Evolutionary conservation across 2,797 vertebrate genomes (phyloP).

Genomic region (Eidolon dupreanum): DNA sequence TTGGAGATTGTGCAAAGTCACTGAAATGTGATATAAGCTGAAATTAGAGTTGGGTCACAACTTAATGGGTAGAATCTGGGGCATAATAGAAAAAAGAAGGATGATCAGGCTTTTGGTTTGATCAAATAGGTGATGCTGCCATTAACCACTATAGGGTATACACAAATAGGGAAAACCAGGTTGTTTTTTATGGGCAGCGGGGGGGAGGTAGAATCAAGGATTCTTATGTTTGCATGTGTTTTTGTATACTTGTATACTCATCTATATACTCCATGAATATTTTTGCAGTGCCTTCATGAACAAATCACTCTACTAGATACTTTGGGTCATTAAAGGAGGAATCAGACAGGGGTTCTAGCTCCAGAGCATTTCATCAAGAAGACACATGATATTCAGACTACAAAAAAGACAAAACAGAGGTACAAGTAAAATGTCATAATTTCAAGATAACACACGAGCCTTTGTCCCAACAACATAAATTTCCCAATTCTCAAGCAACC

Average conservation of each 20-base stretch:
- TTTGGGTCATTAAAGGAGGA: not conserved
- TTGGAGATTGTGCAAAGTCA: not conserved
- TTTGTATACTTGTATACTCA: not conserved
- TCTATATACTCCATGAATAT: not conserved
- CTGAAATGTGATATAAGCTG: not conserved
- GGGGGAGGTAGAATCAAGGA: not conserved
- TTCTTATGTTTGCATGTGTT: not conserved
- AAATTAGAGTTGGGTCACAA: not conserved
- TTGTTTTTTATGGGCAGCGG: not conserved
- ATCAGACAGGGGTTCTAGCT: not conserved
- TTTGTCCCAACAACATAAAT: not conserved
- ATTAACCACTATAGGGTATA: not conserved
- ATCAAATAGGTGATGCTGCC: not conserved
- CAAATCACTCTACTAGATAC: not conserved
- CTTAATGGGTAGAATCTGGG: not conserved
- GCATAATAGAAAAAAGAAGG: not conserved
- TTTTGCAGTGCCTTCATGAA: not conserved
- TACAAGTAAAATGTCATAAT: not conserved
- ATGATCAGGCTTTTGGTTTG: not conserved
- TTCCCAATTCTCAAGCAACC: not conserved
- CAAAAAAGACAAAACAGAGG: not conserved
- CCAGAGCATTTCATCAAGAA: not conserved
- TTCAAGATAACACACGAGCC: not conserved
- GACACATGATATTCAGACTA: not conserved
- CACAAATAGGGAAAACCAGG: not conserved